These are phyloP conservation scores for Slavum lentiscoides DNA, from an alignment of 2,888 invertebrate genomes.

Conservation along the genomic window DNA sequence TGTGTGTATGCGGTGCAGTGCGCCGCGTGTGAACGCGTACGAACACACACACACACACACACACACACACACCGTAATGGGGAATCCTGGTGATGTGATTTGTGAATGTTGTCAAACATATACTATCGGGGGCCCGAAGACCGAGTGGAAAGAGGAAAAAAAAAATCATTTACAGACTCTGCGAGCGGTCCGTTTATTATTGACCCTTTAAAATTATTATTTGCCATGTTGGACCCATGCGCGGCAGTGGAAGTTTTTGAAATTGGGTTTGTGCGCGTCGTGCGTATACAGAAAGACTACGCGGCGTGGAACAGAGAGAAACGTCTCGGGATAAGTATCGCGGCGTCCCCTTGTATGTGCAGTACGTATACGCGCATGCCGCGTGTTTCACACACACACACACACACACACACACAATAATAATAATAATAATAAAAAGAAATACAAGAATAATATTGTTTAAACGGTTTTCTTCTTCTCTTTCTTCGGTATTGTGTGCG, in stretches of 20 bases:
- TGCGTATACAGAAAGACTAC: not conserved
- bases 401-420: not conserved
- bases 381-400: constrained; percentile 21
- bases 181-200: constrained; percentile 54
- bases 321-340: constrained; percentile 36
- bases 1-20: no score
- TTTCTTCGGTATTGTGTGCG: constrained; percentile 30
- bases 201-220: constrained; percentile 53
- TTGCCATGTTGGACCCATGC: constrained; percentile 38
- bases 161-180: constrained; percentile 53
- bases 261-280: constrained; percentile 32
- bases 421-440: constrained; percentile 44
- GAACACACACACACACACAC: not conserved
- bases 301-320: constrained; percentile 17
- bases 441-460: constrained; percentile 51
- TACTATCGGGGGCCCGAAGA: constrained; percentile 1
- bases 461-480: constrained; percentile 46
- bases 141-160: constrained; percentile 23
- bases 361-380: constrained; percentile 23
- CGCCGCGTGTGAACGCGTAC: no score
- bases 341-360: constrained; percentile 51
- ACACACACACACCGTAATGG: constrained; percentile 25
- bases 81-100: constrained; percentile 48
- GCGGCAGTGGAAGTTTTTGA: constrained; percentile 23
- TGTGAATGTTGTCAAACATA: constrained; percentile 51